A percentile compares a stretch with the other conserved stretches of the same genome.
Conservation (phyloP, 2,113 vertebrate species). For the Mandrillus leucophaeus region DNA sequence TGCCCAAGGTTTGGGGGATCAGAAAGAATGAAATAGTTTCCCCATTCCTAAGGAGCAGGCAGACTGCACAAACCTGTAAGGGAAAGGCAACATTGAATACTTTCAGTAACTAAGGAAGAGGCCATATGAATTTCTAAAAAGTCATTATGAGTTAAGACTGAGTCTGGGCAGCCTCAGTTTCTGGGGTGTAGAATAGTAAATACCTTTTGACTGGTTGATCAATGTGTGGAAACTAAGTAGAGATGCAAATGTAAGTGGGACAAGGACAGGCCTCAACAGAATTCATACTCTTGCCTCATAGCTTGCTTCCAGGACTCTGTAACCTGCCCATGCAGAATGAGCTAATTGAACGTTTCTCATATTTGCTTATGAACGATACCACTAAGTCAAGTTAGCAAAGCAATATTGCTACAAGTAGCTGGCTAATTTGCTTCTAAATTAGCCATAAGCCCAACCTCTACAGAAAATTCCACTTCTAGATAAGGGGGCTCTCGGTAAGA, state of each 20-base stretch:
- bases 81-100: background rate
- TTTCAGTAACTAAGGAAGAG: slow-evolving; percentile 1
- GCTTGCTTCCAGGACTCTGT: slow-evolving; percentile 18
- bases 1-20: background rate
- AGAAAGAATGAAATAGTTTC: background rate
- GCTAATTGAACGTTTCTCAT: background rate
- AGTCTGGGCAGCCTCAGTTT: background rate
- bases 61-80: background rate
- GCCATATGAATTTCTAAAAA: background rate
- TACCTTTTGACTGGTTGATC: background rate
- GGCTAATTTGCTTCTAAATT: slow-evolving; percentile 6
- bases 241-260: slow-evolving; percentile 42
- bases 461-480: background rate
- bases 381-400: background rate
- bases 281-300: slow-evolving; percentile 58
- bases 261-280: slow-evolving; percentile 67
- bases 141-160: background rate
- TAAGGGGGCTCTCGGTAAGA: background rate
- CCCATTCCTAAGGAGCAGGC: background rate
- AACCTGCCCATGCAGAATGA: slow-evolving; percentile 35
- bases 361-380: background rate
- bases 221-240: slow-evolving; percentile 2
- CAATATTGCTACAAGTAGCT: background rate
- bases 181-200: background rate
- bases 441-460: background rate